Evolutionary conservation across 2,113 vertebrate species (phyloP).

Genomic region (Phycodurus eques): DNA sequence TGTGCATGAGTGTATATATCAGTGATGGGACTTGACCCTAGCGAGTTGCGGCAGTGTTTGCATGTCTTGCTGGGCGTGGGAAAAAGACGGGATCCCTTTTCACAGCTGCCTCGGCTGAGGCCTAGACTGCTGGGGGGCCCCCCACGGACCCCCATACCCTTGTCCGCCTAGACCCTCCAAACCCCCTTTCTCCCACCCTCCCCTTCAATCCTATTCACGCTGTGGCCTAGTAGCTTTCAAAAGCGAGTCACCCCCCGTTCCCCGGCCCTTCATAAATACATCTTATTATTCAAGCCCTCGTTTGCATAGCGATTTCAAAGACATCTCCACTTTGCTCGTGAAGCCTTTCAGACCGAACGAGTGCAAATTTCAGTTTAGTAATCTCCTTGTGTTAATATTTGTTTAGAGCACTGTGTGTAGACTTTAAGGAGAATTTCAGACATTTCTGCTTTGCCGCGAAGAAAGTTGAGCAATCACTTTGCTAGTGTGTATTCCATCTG

Average conservation of each 20-base stretch:
- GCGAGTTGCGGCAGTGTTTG: conserved; percentile 76
- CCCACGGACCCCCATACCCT: conserved; percentile 52
- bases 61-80: conserved; percentile 86
- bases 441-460: conserved; percentile 15
- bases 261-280: conserved; percentile 81
- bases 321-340: conserved; percentile 69
- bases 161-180: conserved; percentile 25
- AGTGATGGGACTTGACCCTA: conserved; percentile 85
- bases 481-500: conserved; percentile 63
- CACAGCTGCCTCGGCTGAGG: conserved; percentile 84
- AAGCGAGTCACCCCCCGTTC: conserved; percentile 65
- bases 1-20: conserved; percentile 78
- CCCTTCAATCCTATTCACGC: conserved; percentile 71
- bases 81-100: conserved; percentile 88
- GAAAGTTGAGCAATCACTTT: conserved; percentile 53
- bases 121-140: conserved; percentile 77
- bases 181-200: conserved; percentile 25
- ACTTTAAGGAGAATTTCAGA: conserved; percentile 36
- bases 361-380: conserved; percentile 67
- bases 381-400: conserved; percentile 71
- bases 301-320: conserved; percentile 79
- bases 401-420: conserved; percentile 53
- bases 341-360: conserved; percentile 67
- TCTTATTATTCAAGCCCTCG: conserved; percentile 82
- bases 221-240: conserved; percentile 76